These are phyloP conservation scores for Carassius gibelio DNA, from an alignment of 2,113 vertebrate genomes.

Conservation along the genomic window DNA sequence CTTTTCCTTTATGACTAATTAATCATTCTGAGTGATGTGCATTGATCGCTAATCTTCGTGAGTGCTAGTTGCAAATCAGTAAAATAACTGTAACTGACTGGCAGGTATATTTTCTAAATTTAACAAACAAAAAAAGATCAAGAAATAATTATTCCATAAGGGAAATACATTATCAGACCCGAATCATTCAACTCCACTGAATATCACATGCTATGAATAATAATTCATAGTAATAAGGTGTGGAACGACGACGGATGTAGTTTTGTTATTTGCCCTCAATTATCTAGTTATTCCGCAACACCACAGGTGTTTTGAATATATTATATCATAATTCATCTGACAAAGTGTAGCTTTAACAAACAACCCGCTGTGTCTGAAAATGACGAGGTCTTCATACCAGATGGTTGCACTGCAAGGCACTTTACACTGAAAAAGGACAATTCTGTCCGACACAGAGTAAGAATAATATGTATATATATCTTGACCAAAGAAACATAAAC, in stretches of 20 bases:
- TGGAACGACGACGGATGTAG: constrained; percentile 55
- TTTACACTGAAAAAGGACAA: constrained; percentile 18
- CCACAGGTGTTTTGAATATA: constrained; percentile 26
- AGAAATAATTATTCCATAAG: constrained; percentile 68
- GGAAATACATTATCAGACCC: constrained; percentile 62
- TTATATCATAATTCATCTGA: constrained; percentile 22
- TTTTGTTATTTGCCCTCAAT: constrained; percentile 48
- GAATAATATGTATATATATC: not conserved
- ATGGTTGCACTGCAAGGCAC: constrained; percentile 28
- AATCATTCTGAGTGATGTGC: constrained; percentile 78
- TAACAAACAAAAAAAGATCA: constrained; percentile 60
- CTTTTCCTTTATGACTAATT: constrained; percentile 74
- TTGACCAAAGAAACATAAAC: not conserved
- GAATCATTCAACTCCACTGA: constrained; percentile 61
- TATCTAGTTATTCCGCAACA: constrained; percentile 31
- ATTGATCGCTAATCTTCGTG: constrained; percentile 65
- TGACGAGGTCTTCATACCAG: constrained; percentile 22
- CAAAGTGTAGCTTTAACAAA: constrained; percentile 23
- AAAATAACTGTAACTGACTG: constrained; percentile 76
- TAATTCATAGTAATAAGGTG: constrained; percentile 61
- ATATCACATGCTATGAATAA: constrained; percentile 68
- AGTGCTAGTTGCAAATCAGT: constrained; percentile 42
- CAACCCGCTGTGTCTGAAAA: constrained; percentile 13
- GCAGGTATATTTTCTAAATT: constrained; percentile 71
- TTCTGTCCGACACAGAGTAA: constrained; percentile 3